These are phyloP conservation scores for Pseudochirops cupreus DNA, from an alignment of 2,797 vertebrate species.

Conservation along the genomic window DNA sequence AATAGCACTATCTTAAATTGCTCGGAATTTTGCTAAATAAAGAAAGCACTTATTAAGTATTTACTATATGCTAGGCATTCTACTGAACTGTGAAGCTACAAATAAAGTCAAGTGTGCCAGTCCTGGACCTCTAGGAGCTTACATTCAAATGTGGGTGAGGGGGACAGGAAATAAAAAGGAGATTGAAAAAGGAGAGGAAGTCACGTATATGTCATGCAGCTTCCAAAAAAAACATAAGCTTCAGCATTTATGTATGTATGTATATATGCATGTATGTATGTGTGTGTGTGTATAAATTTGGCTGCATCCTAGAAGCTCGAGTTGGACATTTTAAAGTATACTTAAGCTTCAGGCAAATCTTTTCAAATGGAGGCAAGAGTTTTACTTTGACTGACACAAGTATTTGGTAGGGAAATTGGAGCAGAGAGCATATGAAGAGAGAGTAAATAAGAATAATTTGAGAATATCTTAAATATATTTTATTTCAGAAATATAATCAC, in stretches of 20 bases:
- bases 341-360: constrained; percentile 31
- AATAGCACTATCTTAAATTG: constrained; percentile 21
- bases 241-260: constrained; percentile 41
- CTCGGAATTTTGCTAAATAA: background rate
- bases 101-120: background rate
- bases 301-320: constrained; percentile 17
- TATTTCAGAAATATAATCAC: background rate
- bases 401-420: constrained; percentile 45
- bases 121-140: background rate
- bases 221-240: constrained; percentile 29
- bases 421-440: background rate
- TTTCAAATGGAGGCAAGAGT: constrained; percentile 49
- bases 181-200: background rate
- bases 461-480: background rate
- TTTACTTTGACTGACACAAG: constrained; percentile 45
- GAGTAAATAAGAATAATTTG: background rate
- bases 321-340: constrained; percentile 44
- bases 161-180: background rate
- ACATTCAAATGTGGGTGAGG: background rate
- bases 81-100: background rate
- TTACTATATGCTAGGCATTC: background rate
- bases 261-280: background rate
- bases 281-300: background rate
- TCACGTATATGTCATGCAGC: constrained; percentile 10
- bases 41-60: background rate